Evolutionary conservation across 2,888 invertebrate genomes (phyloP), one percentile per base, ranked within the genome.

Genomic region (Polietes domitor): DNA sequence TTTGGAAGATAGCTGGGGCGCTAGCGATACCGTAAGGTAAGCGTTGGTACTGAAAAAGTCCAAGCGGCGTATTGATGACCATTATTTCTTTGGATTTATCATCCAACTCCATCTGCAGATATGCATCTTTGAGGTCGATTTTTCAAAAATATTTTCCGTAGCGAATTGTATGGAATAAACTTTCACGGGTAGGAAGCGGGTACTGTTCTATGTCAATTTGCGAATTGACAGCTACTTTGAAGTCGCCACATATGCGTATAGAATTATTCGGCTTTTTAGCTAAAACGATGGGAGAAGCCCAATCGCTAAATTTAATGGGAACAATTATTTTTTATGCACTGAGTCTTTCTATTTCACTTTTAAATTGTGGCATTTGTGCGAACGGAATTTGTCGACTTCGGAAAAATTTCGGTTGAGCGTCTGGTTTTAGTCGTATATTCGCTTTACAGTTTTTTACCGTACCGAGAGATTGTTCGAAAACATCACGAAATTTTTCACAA

Each of bases 241-340:
- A 43, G 73, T 87, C 86, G 0, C 84, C 87, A 37, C 86, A 87
- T 10, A 86, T 88, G 47, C 88, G 83, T 10, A 90, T 80, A n/a
- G 74, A 41, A 5, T 85, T 85, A 75, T 88, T 82, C 12, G 85
- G 79, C 71, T 90, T 91, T 32, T 87, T 79, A 10, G 89, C 87
- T n/a, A 89, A 87, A 4, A 90, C 90, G 6, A 89, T 87, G 3
- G 90, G 89, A 10, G 90, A 89, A n/a, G 88, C 89, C 89, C 89
- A 90, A 15, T 85, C 21, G 84, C 91, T 86, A 88, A 89, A 76
- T 78, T 74, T 85, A 21, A 83, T 65, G n/a, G 70, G 78, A 12
- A 72, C 41, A 17, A 71, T 77, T 1, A 50, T 63, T 53, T n/a
- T 50, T 21, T 15, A 12, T 15, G 10, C 19, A 61, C 70, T 21